Conservation (phyloP, 2,797 vertebrate genomes). For the Aeoliscus strigatus region DNA sequence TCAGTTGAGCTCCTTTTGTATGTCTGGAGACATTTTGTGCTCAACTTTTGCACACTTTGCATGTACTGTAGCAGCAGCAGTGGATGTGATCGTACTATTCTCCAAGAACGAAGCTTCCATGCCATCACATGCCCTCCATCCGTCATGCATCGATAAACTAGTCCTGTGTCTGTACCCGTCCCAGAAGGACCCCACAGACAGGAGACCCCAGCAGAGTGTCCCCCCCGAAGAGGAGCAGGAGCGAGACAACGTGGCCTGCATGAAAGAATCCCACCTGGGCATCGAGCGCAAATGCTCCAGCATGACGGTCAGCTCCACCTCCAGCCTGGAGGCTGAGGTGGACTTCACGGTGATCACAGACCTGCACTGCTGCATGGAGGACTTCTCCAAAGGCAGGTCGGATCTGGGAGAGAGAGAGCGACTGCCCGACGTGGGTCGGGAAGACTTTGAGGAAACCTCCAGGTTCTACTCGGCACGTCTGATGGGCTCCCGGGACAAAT, state of each 20-base stretch:
- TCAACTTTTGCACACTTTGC: background rate
- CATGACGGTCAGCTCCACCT: slow-evolving; percentile 96
- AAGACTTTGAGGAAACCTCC: slow-evolving; percentile 82
- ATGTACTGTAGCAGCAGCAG: slow-evolving; percentile 3
- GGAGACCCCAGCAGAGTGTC: slow-evolving; percentile 51
- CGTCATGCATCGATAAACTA: slow-evolving; percentile 2
- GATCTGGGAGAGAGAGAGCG: slow-evolving; percentile 57
- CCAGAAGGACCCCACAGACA: slow-evolving; percentile 80
- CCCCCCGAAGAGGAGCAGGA: slow-evolving; percentile 84
- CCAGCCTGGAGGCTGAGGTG: slow-evolving; percentile 94
- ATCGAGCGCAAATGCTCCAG: slow-evolving; percentile 97
- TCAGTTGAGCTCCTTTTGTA: no score
- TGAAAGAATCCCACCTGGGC: slow-evolving; percentile 87
- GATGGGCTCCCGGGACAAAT: slow-evolving; percentile 78
- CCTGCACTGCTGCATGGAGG: slow-evolving; percentile 86
- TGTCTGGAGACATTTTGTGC: no score
- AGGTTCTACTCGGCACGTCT: slow-evolving; percentile 76
- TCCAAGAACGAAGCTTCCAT: slow-evolving; percentile 2
- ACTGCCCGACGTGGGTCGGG: slow-evolving; percentile 80
- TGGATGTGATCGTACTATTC: slow-evolving; percentile 8
- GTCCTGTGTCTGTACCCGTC: slow-evolving; percentile 47
- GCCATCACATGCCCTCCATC: slow-evolving; percentile 13
- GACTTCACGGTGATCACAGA: slow-evolving; percentile 96
- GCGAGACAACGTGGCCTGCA: slow-evolving; percentile 76
- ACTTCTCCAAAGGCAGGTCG: slow-evolving; percentile 73